Base-by-base conservation (phyloP, 2,797 vertebrate genomes). In the Pseudochaenichthys georgianus region DNA sequence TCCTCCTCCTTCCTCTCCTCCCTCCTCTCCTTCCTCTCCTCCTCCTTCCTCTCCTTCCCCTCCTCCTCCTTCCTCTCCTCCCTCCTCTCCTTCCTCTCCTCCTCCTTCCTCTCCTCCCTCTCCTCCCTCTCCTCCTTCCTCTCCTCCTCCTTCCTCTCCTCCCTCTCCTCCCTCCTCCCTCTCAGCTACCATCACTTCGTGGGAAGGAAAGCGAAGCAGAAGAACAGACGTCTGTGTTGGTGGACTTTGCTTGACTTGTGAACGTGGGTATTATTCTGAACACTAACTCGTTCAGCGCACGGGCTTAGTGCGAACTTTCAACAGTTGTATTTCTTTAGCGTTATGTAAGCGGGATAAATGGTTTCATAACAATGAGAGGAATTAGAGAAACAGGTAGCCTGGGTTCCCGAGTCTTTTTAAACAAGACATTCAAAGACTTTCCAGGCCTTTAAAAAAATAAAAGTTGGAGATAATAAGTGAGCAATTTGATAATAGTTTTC, bases 231-330 rank as follows among this genome's bases (percentile, higher is more conserved):
- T 21, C 19, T 51, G 21, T 17, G 41, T 38, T 23, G 16, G 7
- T 46, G 13, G 11, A 19, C 66, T 58, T 34, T 1, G 1, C 12
- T 67, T 51, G 68, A 50, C 54, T 52, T 80, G 42, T 72, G 47
- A 60, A 31, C 23, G 4, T 17, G 12, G 11, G 41, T 2, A 3
- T 34, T 31, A 31, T 10, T 12, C 12, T 38, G 9, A 13, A 57
- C 31, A 47, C 16, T 58, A 7, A 8, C 9, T 59, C 38, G n/a
- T n/a, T n/a, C n/a, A n/a, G n/a, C n/a, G n/a, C n/a, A n/a, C 63
- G 55, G 16, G 6, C 13, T 28, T 38, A 45, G 38, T 17, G 31
- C 3, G 9, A 16, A n/a, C 17, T 43, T 17, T 13, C 15, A 62
- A 16, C 13, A 66, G 4, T 8, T 17, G 43, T 23, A 43, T 34